phyloP scores from a whole-genome alignment of 2,113 vertebrate genomes.

The Theristicus caerulescens region DNA sequence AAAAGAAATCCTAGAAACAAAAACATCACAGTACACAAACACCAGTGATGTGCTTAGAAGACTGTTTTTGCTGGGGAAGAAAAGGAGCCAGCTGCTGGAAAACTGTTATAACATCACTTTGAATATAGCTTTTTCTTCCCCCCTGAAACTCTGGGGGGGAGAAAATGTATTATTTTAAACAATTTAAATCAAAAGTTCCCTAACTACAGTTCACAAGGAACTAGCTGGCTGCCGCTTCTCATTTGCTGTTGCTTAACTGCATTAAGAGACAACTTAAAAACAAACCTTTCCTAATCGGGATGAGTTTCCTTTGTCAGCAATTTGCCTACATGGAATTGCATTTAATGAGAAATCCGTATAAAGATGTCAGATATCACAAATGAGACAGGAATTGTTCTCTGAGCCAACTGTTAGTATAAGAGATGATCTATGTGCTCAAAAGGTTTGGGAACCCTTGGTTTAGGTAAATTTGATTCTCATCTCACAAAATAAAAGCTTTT shows the following conservation, averaged over 20 bases:
- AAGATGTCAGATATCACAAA: background rate
- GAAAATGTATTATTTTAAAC: background rate
- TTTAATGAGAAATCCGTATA: background rate
- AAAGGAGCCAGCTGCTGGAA: background rate
- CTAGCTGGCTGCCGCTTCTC: background rate
- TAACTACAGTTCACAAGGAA: background rate
- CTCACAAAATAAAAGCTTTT: background rate
- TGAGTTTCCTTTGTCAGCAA: background rate
- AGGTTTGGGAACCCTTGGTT: background rate
- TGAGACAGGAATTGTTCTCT: background rate
- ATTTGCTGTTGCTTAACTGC: background rate
- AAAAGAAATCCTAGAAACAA: slow-evolving; percentile 40
- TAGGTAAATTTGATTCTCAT: background rate
- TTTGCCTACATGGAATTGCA: background rate
- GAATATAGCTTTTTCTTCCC: background rate
- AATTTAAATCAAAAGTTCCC: background rate
- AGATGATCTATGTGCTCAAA: background rate
- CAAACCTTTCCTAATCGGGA: background rate
- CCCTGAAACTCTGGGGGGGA: background rate
- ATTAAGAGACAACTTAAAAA: background rate
- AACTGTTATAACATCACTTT: background rate
- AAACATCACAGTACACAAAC: slow-evolving; percentile 47
- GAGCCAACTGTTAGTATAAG: background rate
- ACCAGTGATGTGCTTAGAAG: background rate
- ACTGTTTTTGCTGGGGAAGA: background rate